A percentile compares a stretch with the other conserved stretches of the same genome.
Evolutionary conservation across 2,113 vertebrate species (phyloP).

Genomic region (Numida meleagris): DNA sequence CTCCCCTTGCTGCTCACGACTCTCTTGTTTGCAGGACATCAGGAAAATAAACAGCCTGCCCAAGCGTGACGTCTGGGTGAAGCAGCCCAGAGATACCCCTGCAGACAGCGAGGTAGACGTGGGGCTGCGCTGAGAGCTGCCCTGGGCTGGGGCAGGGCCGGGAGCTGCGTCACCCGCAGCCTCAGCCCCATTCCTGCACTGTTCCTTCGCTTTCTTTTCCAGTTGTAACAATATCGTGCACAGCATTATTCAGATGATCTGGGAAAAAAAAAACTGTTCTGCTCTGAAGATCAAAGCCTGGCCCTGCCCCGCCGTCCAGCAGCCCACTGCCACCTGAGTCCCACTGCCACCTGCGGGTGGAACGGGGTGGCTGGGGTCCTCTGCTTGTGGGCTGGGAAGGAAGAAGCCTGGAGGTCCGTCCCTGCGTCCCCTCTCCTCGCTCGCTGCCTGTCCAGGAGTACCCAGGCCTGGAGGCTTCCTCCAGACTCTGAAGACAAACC

Average conservation of each 20-base stretch:
- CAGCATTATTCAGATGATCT: background rate
- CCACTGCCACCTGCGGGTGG: fast-evolving
- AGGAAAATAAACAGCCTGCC: constrained; percentile 76
- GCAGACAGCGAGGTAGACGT: constrained; percentile 53
- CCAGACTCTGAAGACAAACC: background rate
- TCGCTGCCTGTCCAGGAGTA: background rate
- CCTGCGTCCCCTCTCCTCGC: background rate
- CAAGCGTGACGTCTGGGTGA: constrained; percentile 80
- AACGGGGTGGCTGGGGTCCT: background rate
- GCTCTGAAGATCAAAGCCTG: constrained; percentile 43
- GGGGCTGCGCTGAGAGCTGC: background rate
- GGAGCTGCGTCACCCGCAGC: background rate
- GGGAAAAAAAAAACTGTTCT: constrained; percentile 1
- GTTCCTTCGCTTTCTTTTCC: constrained; percentile 23
- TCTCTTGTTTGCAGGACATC: constrained; percentile 74
- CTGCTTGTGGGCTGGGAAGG: constrained; percentile 26
- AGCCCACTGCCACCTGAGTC: background rate
- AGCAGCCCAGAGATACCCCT: constrained; percentile 23
- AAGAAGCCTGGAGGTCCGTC: constrained; percentile 20
- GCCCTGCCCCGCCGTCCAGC: background rate
- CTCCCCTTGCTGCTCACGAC: background rate
- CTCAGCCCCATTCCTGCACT: background rate
- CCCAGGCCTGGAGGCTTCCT: background rate
- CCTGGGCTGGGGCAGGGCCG: background rate
- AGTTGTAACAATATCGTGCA: constrained; percentile 13